phyloP scores from a whole-genome alignment of 2,113 vertebrate genomes.

The Oryzias woworae region DNA sequence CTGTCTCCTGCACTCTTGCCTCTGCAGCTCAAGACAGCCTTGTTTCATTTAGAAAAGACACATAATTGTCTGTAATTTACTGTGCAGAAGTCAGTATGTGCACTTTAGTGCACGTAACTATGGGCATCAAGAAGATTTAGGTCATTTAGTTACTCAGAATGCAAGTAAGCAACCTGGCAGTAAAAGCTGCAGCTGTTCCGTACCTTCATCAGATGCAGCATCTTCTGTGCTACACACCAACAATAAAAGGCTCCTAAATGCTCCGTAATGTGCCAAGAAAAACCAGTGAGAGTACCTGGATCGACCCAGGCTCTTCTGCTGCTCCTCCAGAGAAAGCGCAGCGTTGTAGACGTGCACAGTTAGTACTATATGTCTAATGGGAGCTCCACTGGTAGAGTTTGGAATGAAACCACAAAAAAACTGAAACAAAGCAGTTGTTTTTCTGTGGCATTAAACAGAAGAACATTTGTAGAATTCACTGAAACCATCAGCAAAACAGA shows the following conservation, averaged over 20 bases:
- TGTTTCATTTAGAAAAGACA: slow-evolving; percentile 13
- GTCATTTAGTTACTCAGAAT: slow-evolving; percentile 58
- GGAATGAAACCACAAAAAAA: not conserved
- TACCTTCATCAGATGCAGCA: slow-evolving; percentile 11
- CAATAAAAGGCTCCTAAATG: slow-evolving; percentile 11
- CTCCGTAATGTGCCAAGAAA: slow-evolving; percentile 32
- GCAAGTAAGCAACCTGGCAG: slow-evolving; percentile 44
- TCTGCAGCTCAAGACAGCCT: slow-evolving; percentile 14
- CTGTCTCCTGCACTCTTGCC: not conserved
- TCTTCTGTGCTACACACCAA: not conserved
- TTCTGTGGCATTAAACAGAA: not conserved
- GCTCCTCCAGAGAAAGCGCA: slow-evolving; percentile 22
- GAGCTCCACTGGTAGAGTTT: not conserved
- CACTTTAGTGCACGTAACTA: slow-evolving; percentile 11
- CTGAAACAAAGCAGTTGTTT: not conserved
- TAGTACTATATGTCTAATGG: not conserved
- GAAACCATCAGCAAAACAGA: not conserved
- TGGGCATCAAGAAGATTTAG: slow-evolving; percentile 59
- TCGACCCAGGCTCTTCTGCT: slow-evolving; percentile 42
- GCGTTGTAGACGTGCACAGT: not conserved
- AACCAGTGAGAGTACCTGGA: slow-evolving; percentile 32
- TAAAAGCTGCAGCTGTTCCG: slow-evolving; percentile 43
- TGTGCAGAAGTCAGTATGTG: not conserved
- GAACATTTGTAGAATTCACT: not conserved
- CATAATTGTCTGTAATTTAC: not conserved